Conservation (phyloP, 1,140 invertebrate species). For the Drosophila tristis region DNA sequence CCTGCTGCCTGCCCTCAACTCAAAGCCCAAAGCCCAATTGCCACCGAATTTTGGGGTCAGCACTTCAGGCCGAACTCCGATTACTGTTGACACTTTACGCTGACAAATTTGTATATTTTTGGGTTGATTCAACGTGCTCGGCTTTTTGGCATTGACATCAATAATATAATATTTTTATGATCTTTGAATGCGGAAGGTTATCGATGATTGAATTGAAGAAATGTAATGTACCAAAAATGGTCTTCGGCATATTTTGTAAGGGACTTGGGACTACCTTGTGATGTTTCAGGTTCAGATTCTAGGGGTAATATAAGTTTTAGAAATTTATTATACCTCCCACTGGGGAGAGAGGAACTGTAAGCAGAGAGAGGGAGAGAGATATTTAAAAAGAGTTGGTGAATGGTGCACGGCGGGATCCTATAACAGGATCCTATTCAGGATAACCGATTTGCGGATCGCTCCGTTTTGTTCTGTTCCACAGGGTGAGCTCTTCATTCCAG, state of each 20-base stretch:
- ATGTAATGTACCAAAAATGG: neutral
- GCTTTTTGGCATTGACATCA: slow-evolving; percentile 20
- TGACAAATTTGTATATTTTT: neutral
- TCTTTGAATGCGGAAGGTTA: slow-evolving; percentile 10
- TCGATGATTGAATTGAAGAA: neutral
- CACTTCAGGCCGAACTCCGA: neutral
- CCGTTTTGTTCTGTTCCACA: too few relatives aligned
- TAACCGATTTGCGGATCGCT: too few relatives aligned
- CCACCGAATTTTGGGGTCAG: slow-evolving; percentile 2
- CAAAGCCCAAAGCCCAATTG: neutral
- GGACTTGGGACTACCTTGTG: neutral
- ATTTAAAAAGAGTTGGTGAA: too few relatives aligned
- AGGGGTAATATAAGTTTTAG: too few relatives aligned
- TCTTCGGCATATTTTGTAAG: neutral
- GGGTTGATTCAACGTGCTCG: too few relatives aligned
- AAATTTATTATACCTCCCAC: too few relatives aligned
- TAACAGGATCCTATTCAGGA: too few relatives aligned
- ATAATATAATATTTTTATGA: slow-evolving; percentile 2
- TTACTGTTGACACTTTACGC: slow-evolving; percentile 7
- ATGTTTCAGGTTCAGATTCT: too few relatives aligned
- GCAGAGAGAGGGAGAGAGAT: too few relatives aligned
- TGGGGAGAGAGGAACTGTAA: too few relatives aligned
- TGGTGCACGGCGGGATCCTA: too few relatives aligned
- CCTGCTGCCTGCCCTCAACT: neutral
- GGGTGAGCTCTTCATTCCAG: too few relatives aligned